Base-by-base conservation (phyloP, 2,797 vertebrate genomes). In the Anisognathus igniventris region DNA sequence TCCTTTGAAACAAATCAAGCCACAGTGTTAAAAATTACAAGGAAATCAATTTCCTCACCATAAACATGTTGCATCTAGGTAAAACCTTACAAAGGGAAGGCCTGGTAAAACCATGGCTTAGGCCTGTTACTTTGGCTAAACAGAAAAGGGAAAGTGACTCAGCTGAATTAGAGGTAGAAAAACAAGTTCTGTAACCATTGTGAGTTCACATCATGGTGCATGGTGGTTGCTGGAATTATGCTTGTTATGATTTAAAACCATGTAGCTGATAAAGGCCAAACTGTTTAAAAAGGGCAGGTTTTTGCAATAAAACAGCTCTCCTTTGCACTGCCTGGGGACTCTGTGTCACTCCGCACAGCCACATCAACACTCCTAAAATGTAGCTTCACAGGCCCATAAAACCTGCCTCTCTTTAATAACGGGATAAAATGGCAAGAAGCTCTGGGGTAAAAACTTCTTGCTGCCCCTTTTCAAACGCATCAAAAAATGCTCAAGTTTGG, bases 321-420 rank as follows among this genome's bases (percentile, higher is more conserved):
- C 12, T 53, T 53, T 42, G 37, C 20, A 12, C 20, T 62, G 58
- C 47, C 47, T 62, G 31, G 47, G 15, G 25, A 35, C 31, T 33
- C 14, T 42, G 37, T 1, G 1, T 42, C 3, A 1, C 23, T 50
- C 35, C 33, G 12, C 37, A 51, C 23, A 0, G 2, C 30, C 37
- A 33, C 31, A 30, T n/a, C 28, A n/a, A 18, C 15, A 45, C 33
- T 73, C 19, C 47, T 92, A 60, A 85, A 75, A 79, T 5, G 13
- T 6, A 66, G 37, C 48, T 60, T 77, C 51, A 61, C 5, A 57
- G 6, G 12, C 19, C 61, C 15, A n/a, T 42, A 70, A 90, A 79
- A 82, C 14, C 16, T 72, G 22, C 6, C 16, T 42, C 9, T 78
- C 30, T 77, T 18, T 33, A 66, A 40, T 6, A 67, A 54, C 12